phyloP scores from a whole-genome alignment of 2,797 vertebrate genomes.

The Mormyrops attenuatus region DNA sequence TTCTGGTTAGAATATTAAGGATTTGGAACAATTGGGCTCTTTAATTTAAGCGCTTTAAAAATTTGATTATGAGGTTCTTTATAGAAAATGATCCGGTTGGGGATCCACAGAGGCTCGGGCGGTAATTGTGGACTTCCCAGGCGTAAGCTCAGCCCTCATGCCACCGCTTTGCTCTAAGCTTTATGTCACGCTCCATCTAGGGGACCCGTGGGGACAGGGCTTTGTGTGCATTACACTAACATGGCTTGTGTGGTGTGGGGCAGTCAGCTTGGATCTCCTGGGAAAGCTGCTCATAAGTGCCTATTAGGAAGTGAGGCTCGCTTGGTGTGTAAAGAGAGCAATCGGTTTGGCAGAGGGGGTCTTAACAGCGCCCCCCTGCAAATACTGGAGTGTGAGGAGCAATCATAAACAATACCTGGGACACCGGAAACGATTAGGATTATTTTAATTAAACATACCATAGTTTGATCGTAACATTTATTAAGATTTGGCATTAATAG shows the following conservation, averaged over 20 bases:
- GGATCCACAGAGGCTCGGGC: not conserved
- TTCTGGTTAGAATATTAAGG: slow-evolving; percentile 3
- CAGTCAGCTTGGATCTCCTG: not conserved
- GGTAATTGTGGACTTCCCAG: not conserved
- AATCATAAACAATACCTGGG: not conserved
- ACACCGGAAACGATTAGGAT: not conserved
- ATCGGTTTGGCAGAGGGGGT: not conserved
- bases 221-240: slow-evolving; percentile 12
- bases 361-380: not conserved
- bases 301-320: not conserved
- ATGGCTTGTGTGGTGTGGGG: not conserved
- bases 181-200: slow-evolving; percentile 5
- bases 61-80: not conserved
- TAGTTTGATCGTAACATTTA: not conserved
- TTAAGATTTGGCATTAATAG: not conserved
- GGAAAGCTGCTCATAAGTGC: not conserved
- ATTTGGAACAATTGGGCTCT: not conserved
- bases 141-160: not conserved
- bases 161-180: not conserved
- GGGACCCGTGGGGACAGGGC: slow-evolving; percentile 1
- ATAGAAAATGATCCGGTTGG: not conserved
- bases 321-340: not conserved
- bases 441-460: not conserved
- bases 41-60: not conserved
- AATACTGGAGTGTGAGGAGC: not conserved